phyloP scores from a whole-genome alignment of 2,888 invertebrate genomes.

The Anodontia alba region DNA sequence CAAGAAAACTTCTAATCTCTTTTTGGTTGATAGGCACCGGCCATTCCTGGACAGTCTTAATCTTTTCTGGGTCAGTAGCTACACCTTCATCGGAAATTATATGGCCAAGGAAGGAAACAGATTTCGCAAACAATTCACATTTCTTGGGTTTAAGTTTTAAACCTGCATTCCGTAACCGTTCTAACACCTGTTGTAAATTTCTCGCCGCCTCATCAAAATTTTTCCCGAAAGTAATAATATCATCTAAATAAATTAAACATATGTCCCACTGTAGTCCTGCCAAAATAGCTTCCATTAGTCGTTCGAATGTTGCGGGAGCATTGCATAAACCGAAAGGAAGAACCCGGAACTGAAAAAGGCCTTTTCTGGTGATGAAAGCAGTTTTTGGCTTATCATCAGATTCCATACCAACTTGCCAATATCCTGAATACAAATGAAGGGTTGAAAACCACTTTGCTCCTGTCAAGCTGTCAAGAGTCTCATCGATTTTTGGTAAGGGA shows the following conservation, averaged over 20 bases:
- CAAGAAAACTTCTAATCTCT: constrained; percentile 4
- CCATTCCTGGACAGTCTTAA: background rate
- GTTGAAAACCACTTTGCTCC: no score
- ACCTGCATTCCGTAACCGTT: constrained; percentile 1
- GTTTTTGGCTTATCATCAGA: constrained; percentile 3
- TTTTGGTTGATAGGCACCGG: background rate
- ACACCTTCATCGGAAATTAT: constrained; percentile 4
- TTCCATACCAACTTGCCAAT: no score
- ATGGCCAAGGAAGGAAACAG: background rate
- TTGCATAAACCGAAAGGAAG: background rate
- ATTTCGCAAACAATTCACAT: constrained; percentile 5
- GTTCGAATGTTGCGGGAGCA: no score
- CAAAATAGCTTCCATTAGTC: constrained; percentile 2
- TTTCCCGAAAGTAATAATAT: constrained; percentile 1
- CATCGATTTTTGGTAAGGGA: no score
- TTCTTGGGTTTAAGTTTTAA: background rate
- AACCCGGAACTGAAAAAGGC: constrained; percentile 6
- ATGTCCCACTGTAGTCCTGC: no score
- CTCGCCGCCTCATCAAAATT: background rate
- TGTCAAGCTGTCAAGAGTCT: no score
- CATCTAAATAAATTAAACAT: constrained; percentile 7
- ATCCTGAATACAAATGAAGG: background rate
- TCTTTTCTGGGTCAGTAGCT: constrained; percentile 3
- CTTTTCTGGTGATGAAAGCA: constrained; percentile 19
- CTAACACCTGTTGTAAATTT: background rate